Percentiles rank a stretch among this genome's conserved stretches.
These are phyloP conservation scores for Salarias fasciatus DNA, from an alignment of 2,797 vertebrate genomes.

Conservation along the genomic window DNA sequence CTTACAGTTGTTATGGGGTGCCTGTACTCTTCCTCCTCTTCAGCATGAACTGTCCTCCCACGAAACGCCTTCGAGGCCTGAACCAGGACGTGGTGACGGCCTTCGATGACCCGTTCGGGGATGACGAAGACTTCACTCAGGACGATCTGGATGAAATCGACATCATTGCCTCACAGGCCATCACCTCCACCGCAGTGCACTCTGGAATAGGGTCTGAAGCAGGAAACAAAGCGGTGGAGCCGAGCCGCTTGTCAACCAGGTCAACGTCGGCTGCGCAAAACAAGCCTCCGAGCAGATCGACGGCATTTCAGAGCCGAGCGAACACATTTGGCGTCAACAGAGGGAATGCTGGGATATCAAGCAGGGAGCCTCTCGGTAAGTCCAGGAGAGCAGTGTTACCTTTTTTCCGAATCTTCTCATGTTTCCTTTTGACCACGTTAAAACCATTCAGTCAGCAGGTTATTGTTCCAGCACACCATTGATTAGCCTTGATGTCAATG, in stretches of 20 bases:
- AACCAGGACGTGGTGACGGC: conserved; percentile 24
- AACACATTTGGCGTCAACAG: conserved; percentile 12
- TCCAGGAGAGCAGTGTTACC: conserved; percentile 10
- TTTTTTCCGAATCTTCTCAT: no score
- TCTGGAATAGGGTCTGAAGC: conserved; percentile 13
- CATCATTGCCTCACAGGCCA: conserved; percentile 89
- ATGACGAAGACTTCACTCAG: conserved; percentile 90
- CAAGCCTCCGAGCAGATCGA: conserved; percentile 31
- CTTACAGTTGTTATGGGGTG: background rate
- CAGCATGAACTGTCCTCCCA: conserved; percentile 84
- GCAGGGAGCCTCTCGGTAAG: conserved; percentile 65
- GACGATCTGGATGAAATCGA: conserved; percentile 94
- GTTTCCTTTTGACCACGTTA: background rate
- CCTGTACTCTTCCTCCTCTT: background rate
- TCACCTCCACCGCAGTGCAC: conserved; percentile 42
- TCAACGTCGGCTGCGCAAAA: conserved; percentile 3
- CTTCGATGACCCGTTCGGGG: conserved; percentile 85
- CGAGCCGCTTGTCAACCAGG: conserved; percentile 4
- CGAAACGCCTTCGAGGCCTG: conserved; percentile 83
- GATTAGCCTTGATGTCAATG: background rate
- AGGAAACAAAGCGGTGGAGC: conserved; percentile 1
- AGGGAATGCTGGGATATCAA: conserved; percentile 23
- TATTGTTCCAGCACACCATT: background rate
- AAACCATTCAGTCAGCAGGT: background rate
- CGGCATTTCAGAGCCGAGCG: conserved; percentile 31